Conservation (phyloP, 2,888 invertebrate species). For the Mimachlamys varia region DNA sequence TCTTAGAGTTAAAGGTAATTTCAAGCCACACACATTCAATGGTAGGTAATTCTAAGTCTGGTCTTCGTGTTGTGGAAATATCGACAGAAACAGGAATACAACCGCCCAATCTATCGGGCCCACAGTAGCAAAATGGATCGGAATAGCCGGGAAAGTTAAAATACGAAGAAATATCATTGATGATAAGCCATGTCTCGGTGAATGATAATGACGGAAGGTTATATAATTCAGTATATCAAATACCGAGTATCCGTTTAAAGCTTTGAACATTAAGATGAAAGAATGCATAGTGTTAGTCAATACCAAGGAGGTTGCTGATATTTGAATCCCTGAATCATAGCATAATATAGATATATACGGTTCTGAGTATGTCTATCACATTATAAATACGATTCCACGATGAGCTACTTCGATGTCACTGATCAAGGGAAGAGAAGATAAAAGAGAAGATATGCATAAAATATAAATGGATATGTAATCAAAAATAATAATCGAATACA, state of each 20-base stretch:
- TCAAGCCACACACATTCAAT: too few relatives aligned
- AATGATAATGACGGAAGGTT: not conserved
- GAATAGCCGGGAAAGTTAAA: not conserved
- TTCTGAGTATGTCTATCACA: not conserved
- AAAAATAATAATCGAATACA: not conserved
- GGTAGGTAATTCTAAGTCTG: too few relatives aligned
- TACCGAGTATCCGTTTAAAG: not conserved
- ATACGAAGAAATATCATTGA: not conserved
- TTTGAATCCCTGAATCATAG: not conserved
- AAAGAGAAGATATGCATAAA: not conserved
- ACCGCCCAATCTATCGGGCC: not conserved
- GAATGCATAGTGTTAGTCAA: not conserved
- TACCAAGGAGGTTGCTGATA: not conserved
- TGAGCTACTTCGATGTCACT: not conserved
- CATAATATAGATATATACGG: not conserved
- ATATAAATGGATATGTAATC: not conserved
- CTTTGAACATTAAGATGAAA: not conserved
- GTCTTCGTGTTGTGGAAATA: too few relatives aligned
- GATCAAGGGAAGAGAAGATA: not conserved
- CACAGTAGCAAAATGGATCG: not conserved
- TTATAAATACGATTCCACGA: not conserved
- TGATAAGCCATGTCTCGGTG: not conserved
- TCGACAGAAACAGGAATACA: constrained; percentile 23
- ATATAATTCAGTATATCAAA: not conserved
- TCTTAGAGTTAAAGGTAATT: too few relatives aligned